Evolutionary conservation across 2,888 invertebrate genomes (phyloP), one percentile per base, ranked within the genome.

Genomic region (Tupiocoris notatus): DNA sequence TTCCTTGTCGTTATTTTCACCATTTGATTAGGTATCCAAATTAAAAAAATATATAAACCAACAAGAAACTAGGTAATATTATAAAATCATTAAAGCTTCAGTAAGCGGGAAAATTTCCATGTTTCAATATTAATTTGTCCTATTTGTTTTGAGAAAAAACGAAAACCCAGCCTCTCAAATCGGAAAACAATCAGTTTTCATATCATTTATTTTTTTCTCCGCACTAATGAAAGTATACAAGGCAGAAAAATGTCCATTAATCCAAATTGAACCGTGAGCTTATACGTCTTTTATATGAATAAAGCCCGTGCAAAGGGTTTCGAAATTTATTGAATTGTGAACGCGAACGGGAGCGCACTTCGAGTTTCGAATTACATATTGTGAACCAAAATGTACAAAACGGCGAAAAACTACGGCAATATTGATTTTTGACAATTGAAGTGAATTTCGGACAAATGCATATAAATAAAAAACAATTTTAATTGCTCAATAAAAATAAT

Each of bases 341-440:
- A 62, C 62, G 56, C 61, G 73, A 73, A 73, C 54, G 61, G 62
- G 61, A 12, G 39, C 39, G 39, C 3, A 39, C 12, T 39, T 12
- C 39, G 39, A 39, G 39, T 39, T 39, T 39, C 12, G 12, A 39
- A 39, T 39, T 39, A 39, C 39, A 39, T 39, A 39, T 73, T 73
- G 54, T 62, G 62, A 73, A 75, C 75, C 64, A 24, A 39, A 75
- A 75, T 75, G 75, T 75, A 75, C 65, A 75, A 75, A 75, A 61
- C n/a, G 57, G 57, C 16, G 57, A 58, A 57, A 67, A 67, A 58
- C 63, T 73, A 62, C 73, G 73, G 73, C 73, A 73, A 73, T 73
- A 73, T 73, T 73, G 63, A 73, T 62, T 16, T 61, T 73, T 73
- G 73, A 73, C 73, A 73, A 73, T 73, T 73, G 63, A 73, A 39